Evolutionary conservation across 2,888 invertebrate genomes (phyloP).

Genomic region (Willowsia nigromaculata): DNA sequence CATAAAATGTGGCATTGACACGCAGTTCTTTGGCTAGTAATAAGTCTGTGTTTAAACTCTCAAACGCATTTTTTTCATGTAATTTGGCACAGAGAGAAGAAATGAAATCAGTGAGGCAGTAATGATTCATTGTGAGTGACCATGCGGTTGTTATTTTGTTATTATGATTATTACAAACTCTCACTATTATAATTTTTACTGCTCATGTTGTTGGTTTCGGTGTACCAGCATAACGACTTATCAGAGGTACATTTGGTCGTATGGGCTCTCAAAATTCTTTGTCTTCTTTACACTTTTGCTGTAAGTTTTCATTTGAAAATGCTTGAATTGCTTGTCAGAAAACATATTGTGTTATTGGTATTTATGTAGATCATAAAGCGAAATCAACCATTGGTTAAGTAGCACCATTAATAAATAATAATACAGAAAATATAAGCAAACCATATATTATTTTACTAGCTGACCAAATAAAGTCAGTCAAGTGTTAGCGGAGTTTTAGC

Average conservation of each 20-base stretch:
- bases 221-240: too few species aligned
- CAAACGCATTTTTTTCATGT: neutral
- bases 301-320: too few species aligned
- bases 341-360: neutral
- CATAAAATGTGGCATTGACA: neutral
- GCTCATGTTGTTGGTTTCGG: too few species aligned
- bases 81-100: neutral
- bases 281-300: too few species aligned
- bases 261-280: too few species aligned
- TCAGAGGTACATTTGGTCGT: too few species aligned
- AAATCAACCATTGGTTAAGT: neutral
- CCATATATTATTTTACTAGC: neutral
- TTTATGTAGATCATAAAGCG: neutral
- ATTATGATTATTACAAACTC: neutral
- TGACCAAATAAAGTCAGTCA: conserved; percentile 9
- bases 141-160: neutral
- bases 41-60: neutral
- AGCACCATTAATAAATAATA: conserved; percentile 17
- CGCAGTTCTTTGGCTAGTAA: neutral
- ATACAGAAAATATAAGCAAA: neutral
- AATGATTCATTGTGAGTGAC: neutral
- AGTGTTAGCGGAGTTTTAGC: neutral
- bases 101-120: neutral
- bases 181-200: neutral
- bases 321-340: too few species aligned